A percentile compares a stretch with the other conserved stretches of the same genome.
Conservation (phyloP, 2,113 vertebrate genomes). For the Semnornis frantzii region DNA sequence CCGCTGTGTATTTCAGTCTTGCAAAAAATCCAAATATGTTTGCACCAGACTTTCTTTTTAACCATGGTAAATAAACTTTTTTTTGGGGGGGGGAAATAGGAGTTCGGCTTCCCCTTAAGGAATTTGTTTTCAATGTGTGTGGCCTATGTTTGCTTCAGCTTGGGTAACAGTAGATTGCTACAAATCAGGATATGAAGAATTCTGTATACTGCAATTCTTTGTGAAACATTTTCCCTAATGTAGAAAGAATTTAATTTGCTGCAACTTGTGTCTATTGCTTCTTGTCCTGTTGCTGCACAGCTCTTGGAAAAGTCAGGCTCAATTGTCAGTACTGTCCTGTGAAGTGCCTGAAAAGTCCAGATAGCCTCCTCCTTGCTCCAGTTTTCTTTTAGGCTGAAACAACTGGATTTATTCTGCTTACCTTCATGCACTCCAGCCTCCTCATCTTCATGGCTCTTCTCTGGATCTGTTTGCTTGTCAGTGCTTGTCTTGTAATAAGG, state of each 20-base stretch:
- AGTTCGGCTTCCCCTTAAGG: background rate
- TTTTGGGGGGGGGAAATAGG: background rate
- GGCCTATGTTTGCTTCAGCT: background rate
- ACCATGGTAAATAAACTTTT: background rate
- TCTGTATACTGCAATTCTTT: background rate
- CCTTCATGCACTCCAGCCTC: background rate
- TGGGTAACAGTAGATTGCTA: background rate
- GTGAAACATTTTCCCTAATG: background rate
- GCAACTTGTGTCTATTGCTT: background rate
- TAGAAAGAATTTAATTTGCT: background rate
- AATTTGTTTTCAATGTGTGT: background rate
- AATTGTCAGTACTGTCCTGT: background rate
- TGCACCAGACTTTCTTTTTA: background rate
- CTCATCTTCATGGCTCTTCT: background rate
- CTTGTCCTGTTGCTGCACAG: fast-evolving
- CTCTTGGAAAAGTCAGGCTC: background rate
- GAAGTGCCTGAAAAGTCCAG: background rate
- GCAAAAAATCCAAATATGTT: background rate
- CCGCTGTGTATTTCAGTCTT: background rate
- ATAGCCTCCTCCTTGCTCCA: background rate
- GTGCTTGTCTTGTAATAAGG: background rate
- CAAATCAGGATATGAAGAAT: background rate
- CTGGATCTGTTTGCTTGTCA: background rate
- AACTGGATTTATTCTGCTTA: background rate
- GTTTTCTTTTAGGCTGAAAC: background rate